A percentile compares a stretch with the other conserved stretches of the same genome.
Conservation (phyloP, 2,888 invertebrate species). For the Exephanes ischioxanthus region DNA sequence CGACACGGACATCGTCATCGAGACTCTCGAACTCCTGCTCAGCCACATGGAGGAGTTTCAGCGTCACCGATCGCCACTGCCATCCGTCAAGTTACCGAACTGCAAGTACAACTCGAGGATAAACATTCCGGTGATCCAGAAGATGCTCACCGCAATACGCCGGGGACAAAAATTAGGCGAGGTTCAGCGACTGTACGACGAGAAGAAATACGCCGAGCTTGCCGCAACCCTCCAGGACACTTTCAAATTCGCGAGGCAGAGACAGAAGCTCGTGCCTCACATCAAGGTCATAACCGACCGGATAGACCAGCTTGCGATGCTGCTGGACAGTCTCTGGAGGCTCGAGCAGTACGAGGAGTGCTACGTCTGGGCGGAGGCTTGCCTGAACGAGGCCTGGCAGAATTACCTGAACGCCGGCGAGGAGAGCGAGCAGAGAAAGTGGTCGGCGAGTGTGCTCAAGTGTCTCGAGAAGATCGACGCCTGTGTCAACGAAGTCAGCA, state of each 20-base stretch:
- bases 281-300: conserved; percentile 83
- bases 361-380: conserved; percentile 92
- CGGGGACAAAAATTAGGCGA: conserved; percentile 87
- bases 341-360: conserved; percentile 88
- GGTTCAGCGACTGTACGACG: conserved; percentile 89
- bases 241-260: conserved; percentile 86
- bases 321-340: conserved; percentile 90
- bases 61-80: conserved; percentile 76
- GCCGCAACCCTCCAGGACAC: conserved; percentile 89
- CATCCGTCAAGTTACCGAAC: conserved; percentile 86
- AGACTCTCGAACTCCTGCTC: conserved; percentile 84
- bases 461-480: conserved; percentile 85
- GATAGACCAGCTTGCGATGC: conserved; percentile 86
- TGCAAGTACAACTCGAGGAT: conserved; percentile 86
- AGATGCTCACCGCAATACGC: conserved; percentile 85
- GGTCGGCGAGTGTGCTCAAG: conserved; percentile 85
- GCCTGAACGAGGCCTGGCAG: conserved; percentile 90
- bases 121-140: conserved; percentile 84
- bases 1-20: conserved; percentile 86
- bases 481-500: conserved; percentile 86
- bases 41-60: conserved; percentile 77
- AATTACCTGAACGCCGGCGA: conserved; percentile 86
- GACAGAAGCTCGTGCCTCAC: conserved; percentile 76
- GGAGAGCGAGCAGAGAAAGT: conserved; percentile 84
- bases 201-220: conserved; percentile 89